phyloP scores from a whole-genome alignment of 64 coral and sea anemone genomes.

The Hydrozoanthus tunicans region DNA sequence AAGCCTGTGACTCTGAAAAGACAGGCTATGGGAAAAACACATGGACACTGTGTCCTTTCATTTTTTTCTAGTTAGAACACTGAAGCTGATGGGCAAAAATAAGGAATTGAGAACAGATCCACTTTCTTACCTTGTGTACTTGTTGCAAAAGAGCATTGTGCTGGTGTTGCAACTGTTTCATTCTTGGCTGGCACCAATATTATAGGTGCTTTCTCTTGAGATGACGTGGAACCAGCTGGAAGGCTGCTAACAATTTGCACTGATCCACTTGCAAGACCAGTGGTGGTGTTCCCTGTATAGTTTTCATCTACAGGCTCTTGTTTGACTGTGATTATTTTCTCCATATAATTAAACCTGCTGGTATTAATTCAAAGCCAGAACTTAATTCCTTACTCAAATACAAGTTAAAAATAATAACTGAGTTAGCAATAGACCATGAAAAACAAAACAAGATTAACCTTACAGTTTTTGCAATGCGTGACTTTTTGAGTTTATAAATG shows the following conservation, averaged over 20 bases:
- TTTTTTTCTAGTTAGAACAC: too few relatives aligned
- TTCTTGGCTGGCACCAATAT: slow-evolving; percentile 56
- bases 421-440: too few relatives aligned
- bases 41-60: too few relatives aligned
- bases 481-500: too few relatives aligned
- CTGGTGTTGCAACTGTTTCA: slow-evolving; percentile 18
- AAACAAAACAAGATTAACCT: too few relatives aligned
- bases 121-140: slow-evolving; percentile 37
- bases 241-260: slow-evolving; percentile 28
- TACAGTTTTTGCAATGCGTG: too few relatives aligned
- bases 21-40: too few relatives aligned
- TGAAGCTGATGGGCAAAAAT: too few relatives aligned
- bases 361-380: neutral
- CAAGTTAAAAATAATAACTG: too few relatives aligned
- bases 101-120: too few relatives aligned
- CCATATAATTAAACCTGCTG: slow-evolving; percentile 73
- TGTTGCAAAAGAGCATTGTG: slow-evolving; percentile 36
- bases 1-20: too few relatives aligned
- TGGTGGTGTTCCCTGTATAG: slow-evolving; percentile 3
- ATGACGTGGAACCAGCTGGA: neutral
- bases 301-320: slow-evolving; percentile 94
- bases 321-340: slow-evolving; percentile 98
- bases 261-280: slow-evolving; percentile 3
- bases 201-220: slow-evolving; percentile 25
- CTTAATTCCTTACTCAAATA: too few relatives aligned